A percentile compares a stretch with the other conserved stretches of the same genome.
phyloP scores from a whole-genome alignment of 2,113 vertebrate genomes.

The Lonchura striata region DNA sequence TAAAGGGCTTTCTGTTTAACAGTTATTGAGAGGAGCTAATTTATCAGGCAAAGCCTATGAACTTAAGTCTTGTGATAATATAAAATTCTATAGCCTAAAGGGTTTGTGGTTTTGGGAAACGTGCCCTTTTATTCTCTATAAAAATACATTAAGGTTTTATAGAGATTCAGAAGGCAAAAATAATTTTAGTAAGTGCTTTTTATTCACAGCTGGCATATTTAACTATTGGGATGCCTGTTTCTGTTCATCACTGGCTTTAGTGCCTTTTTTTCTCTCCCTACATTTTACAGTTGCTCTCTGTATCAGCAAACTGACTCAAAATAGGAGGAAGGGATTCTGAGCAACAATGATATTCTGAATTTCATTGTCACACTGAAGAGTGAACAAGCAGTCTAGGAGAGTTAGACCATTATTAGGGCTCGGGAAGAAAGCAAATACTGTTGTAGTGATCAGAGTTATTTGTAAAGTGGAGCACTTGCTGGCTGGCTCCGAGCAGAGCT shows the following conservation, averaged over 20 bases:
- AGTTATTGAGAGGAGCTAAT: conserved; percentile 49
- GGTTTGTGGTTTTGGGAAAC: conserved; percentile 3
- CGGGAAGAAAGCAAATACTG: not conserved
- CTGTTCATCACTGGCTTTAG: not conserved
- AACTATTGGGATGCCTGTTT: not conserved
- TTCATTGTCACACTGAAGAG: not conserved
- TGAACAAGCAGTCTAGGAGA: not conserved
- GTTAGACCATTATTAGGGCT: not conserved
- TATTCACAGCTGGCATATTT: conserved; percentile 1
- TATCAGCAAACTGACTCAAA: conserved; percentile 34
- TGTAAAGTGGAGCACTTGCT: conserved; percentile 17
- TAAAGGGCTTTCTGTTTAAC: conserved; percentile 54
- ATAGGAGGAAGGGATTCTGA: not conserved
- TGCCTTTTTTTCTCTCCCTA: not conserved
- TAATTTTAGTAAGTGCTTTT: conserved; percentile 16
- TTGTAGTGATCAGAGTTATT: not conserved
- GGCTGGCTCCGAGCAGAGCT: not conserved
- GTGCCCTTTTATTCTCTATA: not conserved
- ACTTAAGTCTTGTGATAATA: conserved; percentile 38
- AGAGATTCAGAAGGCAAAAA: conserved; percentile 27
- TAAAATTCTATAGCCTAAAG: not conserved
- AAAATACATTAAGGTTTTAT: not conserved
- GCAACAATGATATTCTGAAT: conserved; percentile 11
- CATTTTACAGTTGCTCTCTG: conserved; percentile 15
- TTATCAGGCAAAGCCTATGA: conserved; percentile 37